Percentiles rank a stretch among this genome's conserved stretches.
Conservation (phyloP, 2,888 invertebrate genomes). For the Clostera curtula region DNA sequence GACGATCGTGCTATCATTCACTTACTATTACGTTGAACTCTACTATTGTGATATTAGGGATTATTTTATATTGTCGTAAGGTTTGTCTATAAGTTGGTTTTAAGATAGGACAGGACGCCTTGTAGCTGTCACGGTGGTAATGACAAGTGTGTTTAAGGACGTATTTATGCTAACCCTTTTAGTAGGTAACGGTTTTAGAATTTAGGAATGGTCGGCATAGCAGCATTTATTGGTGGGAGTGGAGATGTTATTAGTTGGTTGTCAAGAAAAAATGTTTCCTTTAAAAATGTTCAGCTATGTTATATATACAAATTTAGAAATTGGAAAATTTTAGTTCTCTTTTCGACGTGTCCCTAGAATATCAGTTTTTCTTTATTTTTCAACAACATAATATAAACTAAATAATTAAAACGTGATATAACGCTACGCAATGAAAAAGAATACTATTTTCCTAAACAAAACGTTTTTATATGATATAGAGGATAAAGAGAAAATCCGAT, state of each 20-base stretch:
- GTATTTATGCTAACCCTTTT: slow-evolving; percentile 56
- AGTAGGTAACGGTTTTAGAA: slow-evolving; percentile 40
- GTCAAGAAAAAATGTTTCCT: slow-evolving; percentile 1
- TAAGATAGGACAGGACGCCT: slow-evolving; percentile 38
- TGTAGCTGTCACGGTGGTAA: slow-evolving; percentile 54
- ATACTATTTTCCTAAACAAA: no score
- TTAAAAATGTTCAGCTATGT: not conserved
- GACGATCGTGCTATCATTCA: slow-evolving; percentile 20
- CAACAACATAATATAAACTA: no score
- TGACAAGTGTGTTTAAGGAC: slow-evolving; percentile 57
- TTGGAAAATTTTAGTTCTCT: no score
- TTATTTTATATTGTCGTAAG: slow-evolving; percentile 16
- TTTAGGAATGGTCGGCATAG: slow-evolving; percentile 26
- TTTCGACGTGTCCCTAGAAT: no score
- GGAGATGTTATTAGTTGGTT: not conserved
- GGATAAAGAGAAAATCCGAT: no score
- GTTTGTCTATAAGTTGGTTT: slow-evolving; percentile 13
- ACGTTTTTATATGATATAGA: no score
- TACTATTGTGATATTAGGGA: slow-evolving; percentile 19
- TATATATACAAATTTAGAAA: not conserved
- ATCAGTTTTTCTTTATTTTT: no score
- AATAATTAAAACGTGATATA: no score
- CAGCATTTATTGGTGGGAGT: slow-evolving; percentile 26
- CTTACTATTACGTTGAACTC: slow-evolving; percentile 7
- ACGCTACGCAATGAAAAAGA: no score